Evolutionary conservation across 2,888 invertebrate species (phyloP).

Genomic region (Oligia fasciuncula): DNA sequence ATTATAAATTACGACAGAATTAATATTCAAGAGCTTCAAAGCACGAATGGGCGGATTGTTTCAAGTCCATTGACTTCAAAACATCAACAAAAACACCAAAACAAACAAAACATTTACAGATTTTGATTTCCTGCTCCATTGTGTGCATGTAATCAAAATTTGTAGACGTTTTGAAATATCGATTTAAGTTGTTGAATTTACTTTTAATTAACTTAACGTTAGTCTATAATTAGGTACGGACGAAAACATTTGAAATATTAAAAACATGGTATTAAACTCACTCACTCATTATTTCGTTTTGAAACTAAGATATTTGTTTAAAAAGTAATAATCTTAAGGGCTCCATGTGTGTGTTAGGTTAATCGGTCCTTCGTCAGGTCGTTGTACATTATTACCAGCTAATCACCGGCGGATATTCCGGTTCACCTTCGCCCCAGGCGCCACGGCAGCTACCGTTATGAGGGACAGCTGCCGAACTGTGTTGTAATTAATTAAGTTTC

Average conservation of each 20-base stretch:
- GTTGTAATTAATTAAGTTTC: neutral
- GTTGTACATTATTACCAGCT: constrained; percentile 73
- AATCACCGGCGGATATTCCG: constrained; percentile 67
- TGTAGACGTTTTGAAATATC: too few relatives aligned
- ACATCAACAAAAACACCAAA: too few relatives aligned
- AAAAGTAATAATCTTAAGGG: too few relatives aligned
- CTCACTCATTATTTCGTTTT: too few relatives aligned
- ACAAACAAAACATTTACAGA: too few relatives aligned
- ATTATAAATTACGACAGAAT: constrained; percentile 5
- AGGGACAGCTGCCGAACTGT: neutral
- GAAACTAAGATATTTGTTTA: too few relatives aligned
- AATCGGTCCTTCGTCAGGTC: constrained; percentile 15
- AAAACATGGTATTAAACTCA: too few relatives aligned
- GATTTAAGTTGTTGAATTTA: neutral
- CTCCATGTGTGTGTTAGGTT: constrained; percentile 2
- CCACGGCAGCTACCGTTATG: neutral
- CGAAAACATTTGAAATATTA: neutral
- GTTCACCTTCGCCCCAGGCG: constrained; percentile 24
- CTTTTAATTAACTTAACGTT: neutral
- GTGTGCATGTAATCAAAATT: neutral
- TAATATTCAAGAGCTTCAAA: constrained; percentile 10
- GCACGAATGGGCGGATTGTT: neutral
- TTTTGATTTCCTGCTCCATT: too few relatives aligned
- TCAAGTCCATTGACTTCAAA: too few relatives aligned
- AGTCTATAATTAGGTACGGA: neutral